Evolutionary conservation across 2,797 vertebrate genomes (phyloP).

Genomic region (Chaunax sp.): DNA sequence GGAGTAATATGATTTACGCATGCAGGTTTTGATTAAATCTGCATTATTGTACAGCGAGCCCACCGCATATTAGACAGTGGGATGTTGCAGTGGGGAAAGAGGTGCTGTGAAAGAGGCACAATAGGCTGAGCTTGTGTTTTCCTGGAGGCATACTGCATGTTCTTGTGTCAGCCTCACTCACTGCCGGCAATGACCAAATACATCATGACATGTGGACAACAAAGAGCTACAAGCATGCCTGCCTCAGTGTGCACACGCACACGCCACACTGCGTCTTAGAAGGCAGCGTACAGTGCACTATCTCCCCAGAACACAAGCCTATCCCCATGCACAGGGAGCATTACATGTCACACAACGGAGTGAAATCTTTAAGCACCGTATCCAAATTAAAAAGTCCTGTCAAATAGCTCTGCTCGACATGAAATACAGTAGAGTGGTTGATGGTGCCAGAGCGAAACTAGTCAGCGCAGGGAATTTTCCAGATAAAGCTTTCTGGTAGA

Average conservation of each 20-base stretch:
- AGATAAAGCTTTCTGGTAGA: slow-evolving; percentile 72
- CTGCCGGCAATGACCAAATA: slow-evolving; percentile 79
- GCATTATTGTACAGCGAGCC: slow-evolving; percentile 50
- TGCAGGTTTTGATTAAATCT: slow-evolving; percentile 67
- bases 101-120: slow-evolving; percentile 68
- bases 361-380: slow-evolving; percentile 79
- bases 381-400: slow-evolving; percentile 67
- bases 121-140: slow-evolving; percentile 78
- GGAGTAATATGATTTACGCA: slow-evolving; percentile 54
- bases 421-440: slow-evolving; percentile 67
- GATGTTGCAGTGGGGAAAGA: slow-evolving; percentile 38
- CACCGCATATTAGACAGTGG: slow-evolving; percentile 45
- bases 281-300: slow-evolving; percentile 55
- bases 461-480: slow-evolving; percentile 59
- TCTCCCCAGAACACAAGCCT: slow-evolving; percentile 74
- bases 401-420: slow-evolving; percentile 69
- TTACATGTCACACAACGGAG: slow-evolving; percentile 78
- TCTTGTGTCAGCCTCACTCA: slow-evolving; percentile 77
- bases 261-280: slow-evolving; percentile 52
- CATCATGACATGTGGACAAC: slow-evolving; percentile 83
- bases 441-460: slow-evolving; percentile 64
- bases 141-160: slow-evolving; percentile 76
- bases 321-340: slow-evolving; percentile 67
- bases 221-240: slow-evolving; percentile 79
- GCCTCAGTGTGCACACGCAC: slow-evolving; percentile 43